Evolutionary conservation across 2,113 vertebrate species (phyloP).

Genomic region (Aldabrachelys gigantea): DNA sequence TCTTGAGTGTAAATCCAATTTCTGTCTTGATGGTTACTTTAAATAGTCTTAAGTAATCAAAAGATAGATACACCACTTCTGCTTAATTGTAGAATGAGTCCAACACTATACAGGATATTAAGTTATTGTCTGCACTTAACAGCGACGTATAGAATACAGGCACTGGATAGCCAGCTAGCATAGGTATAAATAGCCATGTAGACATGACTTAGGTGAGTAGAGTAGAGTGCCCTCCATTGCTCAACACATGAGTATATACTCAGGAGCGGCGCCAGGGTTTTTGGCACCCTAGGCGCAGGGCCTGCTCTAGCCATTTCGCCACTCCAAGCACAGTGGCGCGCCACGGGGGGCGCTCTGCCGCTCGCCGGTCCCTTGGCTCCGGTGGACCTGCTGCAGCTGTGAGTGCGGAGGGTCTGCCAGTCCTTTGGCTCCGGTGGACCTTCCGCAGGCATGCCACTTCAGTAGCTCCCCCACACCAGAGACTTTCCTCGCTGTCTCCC

Average conservation of each 20-base stretch:
- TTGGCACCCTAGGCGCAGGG: too few species aligned
- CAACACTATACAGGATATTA: neutral
- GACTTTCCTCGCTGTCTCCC: too few species aligned
- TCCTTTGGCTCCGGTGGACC: too few species aligned
- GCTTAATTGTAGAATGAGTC: neutral
- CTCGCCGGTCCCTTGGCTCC: too few species aligned
- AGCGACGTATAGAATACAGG: neutral
- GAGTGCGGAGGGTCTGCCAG: too few species aligned
- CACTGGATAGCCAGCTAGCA: neutral
- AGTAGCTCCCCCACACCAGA: too few species aligned
- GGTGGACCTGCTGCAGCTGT: too few species aligned
- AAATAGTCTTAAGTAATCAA: neutral
- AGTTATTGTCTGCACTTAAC: neutral
- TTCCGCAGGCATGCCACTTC: too few species aligned
- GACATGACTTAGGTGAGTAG: neutral
- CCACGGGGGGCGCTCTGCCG: too few species aligned
- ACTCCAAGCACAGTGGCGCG: too few species aligned
- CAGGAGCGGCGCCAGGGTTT: too few species aligned
- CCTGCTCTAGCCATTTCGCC: too few species aligned
- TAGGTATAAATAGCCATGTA: neutral
- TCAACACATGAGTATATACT: neutral
- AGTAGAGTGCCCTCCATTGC: neutral
- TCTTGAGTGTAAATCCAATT: neutral
- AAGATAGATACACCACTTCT: neutral
- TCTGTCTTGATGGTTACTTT: neutral